These are phyloP conservation scores for Lepisosteus oculatus DNA, from an alignment of 2,113 vertebrate species.

Conservation along the genomic window DNA sequence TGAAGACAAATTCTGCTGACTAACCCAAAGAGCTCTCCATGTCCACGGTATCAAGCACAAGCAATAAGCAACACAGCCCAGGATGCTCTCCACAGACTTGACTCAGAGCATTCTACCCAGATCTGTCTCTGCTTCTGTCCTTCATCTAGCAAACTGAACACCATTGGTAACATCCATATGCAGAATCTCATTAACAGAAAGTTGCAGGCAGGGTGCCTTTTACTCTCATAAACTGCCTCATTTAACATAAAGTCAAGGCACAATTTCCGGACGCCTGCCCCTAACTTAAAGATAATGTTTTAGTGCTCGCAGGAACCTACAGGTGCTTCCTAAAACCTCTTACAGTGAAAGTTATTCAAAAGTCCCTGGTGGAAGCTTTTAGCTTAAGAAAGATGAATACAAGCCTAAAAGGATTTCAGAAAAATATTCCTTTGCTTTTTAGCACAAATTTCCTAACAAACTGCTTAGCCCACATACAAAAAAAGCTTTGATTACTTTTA, in stretches of 20 bases:
- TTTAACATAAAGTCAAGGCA: slow-evolving; percentile 21
- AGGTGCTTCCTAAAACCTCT: background rate
- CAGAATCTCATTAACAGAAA: slow-evolving; percentile 21
- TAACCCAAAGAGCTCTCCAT: slow-evolving; percentile 29
- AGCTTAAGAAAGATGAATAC: no score
- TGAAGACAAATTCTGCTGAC: slow-evolving; percentile 45
- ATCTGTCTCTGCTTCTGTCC: slow-evolving; percentile 16
- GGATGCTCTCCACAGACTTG: slow-evolving; percentile 33
- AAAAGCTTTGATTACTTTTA: no score
- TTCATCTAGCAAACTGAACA: slow-evolving; percentile 22
- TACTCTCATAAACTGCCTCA: slow-evolving; percentile 24
- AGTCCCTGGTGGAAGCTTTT: no score
- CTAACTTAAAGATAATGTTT: background rate
- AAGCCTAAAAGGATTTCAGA: no score
- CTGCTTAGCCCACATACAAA: no score
- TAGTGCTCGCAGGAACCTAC: background rate
- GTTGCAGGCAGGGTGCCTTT: slow-evolving; percentile 15
- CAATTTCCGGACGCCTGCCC: background rate
- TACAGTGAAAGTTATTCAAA: no score
- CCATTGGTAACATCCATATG: slow-evolving; percentile 28
- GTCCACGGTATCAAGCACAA: slow-evolving; percentile 25
- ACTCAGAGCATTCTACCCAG: slow-evolving; percentile 36
- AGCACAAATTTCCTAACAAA: no score
- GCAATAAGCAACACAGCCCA: slow-evolving; percentile 25
- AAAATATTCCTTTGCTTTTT: no score